Percentiles rank a stretch among this genome's conserved stretches.
These are phyloP conservation scores for Alcis repandata DNA, from an alignment of 2,888 invertebrate species.

Conservation along the genomic window DNA sequence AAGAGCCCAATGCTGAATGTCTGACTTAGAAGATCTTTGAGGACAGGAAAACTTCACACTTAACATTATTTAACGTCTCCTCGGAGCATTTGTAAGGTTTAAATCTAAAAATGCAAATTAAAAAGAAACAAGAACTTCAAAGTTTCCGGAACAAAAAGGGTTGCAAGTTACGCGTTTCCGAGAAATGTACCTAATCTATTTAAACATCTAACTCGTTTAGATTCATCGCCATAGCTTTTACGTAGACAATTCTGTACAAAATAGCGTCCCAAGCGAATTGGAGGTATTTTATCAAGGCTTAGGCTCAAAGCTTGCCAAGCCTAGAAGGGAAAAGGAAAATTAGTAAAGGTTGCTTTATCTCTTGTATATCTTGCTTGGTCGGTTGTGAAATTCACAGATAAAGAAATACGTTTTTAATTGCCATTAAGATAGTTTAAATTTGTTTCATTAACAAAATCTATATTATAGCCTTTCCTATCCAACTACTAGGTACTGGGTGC, in stretches of 20 bases:
- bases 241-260: slow-evolving; percentile 38
- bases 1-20: too few relatives aligned
- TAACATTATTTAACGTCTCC: slow-evolving; percentile 21
- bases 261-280: slow-evolving; percentile 39
- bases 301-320: slow-evolving; percentile 26
- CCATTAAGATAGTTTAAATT: neutral
- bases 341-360: slow-evolving; percentile 14
- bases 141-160: slow-evolving; percentile 58
- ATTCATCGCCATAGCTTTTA: slow-evolving; percentile 40
- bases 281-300: slow-evolving; percentile 37
- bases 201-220: slow-evolving; percentile 43
- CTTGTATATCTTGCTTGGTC: slow-evolving; percentile 11
- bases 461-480: too few relatives aligned
- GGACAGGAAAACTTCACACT: neutral
- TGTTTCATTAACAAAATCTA: neutral
- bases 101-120: slow-evolving; percentile 55
- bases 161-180: slow-evolving; percentile 59
- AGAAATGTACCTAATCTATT: slow-evolving; percentile 43
- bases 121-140: slow-evolving; percentile 54
- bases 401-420: neutral
- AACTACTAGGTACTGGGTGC: too few relatives aligned
- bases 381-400: neutral
- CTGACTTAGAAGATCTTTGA: neutral
- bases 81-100: slow-evolving; percentile 35
- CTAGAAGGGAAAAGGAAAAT: slow-evolving; percentile 18